Percentiles rank a stretch among this genome's conserved stretches.
These are phyloP conservation scores for Netelia virgata DNA, from an alignment of 2,888 invertebrate genomes.

Conservation along the genomic window DNA sequence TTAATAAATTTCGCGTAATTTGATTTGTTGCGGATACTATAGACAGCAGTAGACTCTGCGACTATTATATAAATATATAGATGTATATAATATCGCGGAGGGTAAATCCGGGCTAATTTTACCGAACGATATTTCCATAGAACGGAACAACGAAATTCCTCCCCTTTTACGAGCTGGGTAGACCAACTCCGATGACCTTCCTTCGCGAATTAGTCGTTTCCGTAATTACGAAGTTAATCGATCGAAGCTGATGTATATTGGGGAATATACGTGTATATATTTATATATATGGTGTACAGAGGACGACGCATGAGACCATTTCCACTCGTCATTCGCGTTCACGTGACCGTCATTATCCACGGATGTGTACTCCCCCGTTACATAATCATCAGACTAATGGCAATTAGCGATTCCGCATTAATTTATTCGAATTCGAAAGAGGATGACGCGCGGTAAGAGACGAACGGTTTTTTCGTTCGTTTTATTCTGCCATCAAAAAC, in stretches of 20 bases:
- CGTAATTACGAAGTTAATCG: slow-evolving; percentile 34
- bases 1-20: slow-evolving; percentile 54
- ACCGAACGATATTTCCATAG: slow-evolving; percentile 3
- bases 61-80: neutral
- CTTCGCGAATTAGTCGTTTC: slow-evolving; percentile 32
- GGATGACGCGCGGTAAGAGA: neutral
- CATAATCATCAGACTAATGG: slow-evolving; percentile 35
- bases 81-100: neutral
- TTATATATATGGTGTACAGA: neutral
- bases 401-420: slow-evolving; percentile 38
- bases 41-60: neutral
- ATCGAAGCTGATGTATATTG: neutral
- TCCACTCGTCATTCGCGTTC: neutral
- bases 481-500: neutral
- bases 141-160: slow-evolving; percentile 9
- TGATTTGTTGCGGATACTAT: slow-evolving; percentile 25
- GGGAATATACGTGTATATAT: neutral
- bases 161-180: neutral
- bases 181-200: slow-evolving; percentile 12
- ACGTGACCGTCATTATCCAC: slow-evolving; percentile 37
- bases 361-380: slow-evolving; percentile 16
- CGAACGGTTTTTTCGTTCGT: neutral
- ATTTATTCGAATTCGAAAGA: slow-evolving; percentile 17
- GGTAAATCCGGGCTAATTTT: slow-evolving; percentile 9
- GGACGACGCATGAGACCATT: neutral